These are phyloP conservation scores for Rhagoletis pomonella DNA, from an alignment of 1,140 invertebrate genomes.

Conservation along the genomic window DNA sequence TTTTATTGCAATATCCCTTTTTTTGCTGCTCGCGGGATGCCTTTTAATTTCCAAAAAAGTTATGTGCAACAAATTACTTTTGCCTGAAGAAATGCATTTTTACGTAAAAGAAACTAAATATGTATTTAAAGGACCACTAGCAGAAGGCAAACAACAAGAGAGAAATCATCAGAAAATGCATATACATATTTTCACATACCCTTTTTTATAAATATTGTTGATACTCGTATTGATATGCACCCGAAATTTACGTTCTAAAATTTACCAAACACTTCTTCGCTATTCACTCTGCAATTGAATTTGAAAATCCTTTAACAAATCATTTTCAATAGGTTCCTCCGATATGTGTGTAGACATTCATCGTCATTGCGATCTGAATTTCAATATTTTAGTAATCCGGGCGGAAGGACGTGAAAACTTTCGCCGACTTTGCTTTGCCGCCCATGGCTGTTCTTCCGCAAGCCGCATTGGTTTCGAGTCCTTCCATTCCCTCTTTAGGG, in stretches of 20 bases:
- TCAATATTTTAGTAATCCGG: conserved; percentile 14
- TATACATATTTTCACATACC: too few relatives aligned
- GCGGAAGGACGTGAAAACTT: background rate
- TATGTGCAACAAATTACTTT: too few relatives aligned
- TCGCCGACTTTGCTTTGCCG: too few relatives aligned
- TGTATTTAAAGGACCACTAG: too few relatives aligned
- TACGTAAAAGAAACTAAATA: too few relatives aligned
- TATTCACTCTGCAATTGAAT: background rate
- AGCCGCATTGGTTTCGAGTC: background rate
- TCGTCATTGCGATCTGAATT: background rate
- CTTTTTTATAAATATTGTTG: too few relatives aligned
- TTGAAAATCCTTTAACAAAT: conserved; percentile 24
- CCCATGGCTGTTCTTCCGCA: background rate
- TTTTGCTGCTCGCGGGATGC: background rate
- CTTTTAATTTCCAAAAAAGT: background rate
- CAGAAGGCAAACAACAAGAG: too few relatives aligned
- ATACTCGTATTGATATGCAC: too few relatives aligned
- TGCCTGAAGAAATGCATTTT: too few relatives aligned
- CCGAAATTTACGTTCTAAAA: too few relatives aligned
- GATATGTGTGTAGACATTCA: background rate
- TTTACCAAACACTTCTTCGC: too few relatives aligned
- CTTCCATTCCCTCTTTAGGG: background rate
- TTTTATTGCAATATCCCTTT: background rate
- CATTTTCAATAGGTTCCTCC: conserved; percentile 13
- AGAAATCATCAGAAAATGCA: too few relatives aligned